Percentiles rank a stretch among this genome's conserved stretches.
These are phyloP conservation scores for Antrozous pallidus DNA, from an alignment of 2,797 vertebrate genomes.

Conservation along the genomic window DNA sequence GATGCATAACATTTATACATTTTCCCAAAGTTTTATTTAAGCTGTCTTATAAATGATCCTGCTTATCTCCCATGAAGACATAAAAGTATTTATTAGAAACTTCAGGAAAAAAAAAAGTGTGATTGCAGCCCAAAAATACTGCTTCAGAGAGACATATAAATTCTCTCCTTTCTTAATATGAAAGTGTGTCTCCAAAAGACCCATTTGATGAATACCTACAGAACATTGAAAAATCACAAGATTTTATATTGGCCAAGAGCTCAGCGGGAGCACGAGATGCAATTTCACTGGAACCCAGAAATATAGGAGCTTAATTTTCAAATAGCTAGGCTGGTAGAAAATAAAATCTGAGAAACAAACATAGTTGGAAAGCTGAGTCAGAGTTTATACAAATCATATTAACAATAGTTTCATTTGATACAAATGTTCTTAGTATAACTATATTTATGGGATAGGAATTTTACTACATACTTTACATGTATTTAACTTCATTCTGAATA, in stretches of 20 bases:
- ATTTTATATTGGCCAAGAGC: neutral
- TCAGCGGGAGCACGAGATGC: neutral
- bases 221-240: neutral
- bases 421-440: neutral
- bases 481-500: neutral
- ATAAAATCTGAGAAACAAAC: neutral
- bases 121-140: neutral
- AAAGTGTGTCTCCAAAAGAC: neutral
- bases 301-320: neutral
- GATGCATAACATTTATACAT: neutral
- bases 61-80: neutral
- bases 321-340: neutral
- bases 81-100: neutral
- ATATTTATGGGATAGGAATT: neutral
- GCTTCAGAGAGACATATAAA: neutral
- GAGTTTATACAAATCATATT: neutral
- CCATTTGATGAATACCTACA: neutral
- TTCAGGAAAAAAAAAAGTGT: neutral
- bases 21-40: neutral
- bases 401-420: neutral
- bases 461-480: neutral
- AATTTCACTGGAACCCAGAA: neutral
- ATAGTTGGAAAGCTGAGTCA: neutral
- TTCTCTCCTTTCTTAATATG: neutral
- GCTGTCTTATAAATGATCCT: neutral